phyloP scores from a whole-genome alignment of 2,797 vertebrate species.

The Austrolebias charrua region DNA sequence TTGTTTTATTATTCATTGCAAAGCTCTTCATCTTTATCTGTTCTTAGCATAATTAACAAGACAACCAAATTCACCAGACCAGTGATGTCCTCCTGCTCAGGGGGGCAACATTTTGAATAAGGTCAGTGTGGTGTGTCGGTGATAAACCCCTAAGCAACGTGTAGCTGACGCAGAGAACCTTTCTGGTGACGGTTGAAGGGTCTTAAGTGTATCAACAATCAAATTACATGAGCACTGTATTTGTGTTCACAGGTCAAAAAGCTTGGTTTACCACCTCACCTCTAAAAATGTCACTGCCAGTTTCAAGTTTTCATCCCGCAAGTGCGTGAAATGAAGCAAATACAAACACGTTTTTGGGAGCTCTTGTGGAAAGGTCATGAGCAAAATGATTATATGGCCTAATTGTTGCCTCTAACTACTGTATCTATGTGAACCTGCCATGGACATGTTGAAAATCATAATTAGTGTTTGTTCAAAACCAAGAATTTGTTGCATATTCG shows the following conservation, averaged over 20 bases:
- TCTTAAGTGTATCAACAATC: slow-evolving; percentile 38
- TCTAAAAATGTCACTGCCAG: slow-evolving; percentile 49
- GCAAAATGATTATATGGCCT: slow-evolving; percentile 8
- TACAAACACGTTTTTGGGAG: slow-evolving; percentile 9
- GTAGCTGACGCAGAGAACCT: slow-evolving; percentile 17
- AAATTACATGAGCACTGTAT: slow-evolving; percentile 19
- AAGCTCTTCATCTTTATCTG: slow-evolving; percentile 10
- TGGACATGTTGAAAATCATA: no score
- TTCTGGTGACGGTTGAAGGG: slow-evolving; percentile 28
- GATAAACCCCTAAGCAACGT: slow-evolving; percentile 38
- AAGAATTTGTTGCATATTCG: no score
- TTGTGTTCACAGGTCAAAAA: slow-evolving; percentile 34
- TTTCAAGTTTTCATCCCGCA: slow-evolving; percentile 22
- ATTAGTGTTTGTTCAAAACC: no score
- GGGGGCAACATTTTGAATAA: slow-evolving; percentile 30
- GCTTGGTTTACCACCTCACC: slow-evolving; percentile 38
- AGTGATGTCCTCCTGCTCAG: slow-evolving; percentile 43
- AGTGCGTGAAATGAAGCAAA: slow-evolving; percentile 44
- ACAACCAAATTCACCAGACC: slow-evolving; percentile 33
- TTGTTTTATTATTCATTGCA: background rate
- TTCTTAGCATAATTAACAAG: slow-evolving; percentile 36
- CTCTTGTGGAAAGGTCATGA: slow-evolving; percentile 20
- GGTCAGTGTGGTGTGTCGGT: slow-evolving; percentile 19
- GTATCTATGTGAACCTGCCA: background rate
- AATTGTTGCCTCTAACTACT: slow-evolving; percentile 11